These are phyloP conservation scores for Sipha maydis DNA, from an alignment of 2,888 invertebrate genomes.

Conservation along the genomic window DNA sequence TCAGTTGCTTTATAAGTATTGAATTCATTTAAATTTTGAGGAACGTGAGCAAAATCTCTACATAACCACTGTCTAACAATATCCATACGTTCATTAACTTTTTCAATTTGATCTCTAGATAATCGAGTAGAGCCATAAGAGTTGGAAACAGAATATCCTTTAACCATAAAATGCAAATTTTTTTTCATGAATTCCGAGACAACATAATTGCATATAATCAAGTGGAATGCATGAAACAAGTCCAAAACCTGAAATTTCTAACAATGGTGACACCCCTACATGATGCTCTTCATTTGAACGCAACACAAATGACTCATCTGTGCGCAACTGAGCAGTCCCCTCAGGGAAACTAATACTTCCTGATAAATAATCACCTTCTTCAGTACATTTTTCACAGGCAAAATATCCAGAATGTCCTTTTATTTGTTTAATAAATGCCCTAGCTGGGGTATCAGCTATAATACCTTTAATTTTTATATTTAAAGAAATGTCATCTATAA, in stretches of 20 bases:
- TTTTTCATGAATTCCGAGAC: slow-evolving; percentile 3
- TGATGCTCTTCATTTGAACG: slow-evolving; percentile 5
- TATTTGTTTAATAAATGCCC: background rate
- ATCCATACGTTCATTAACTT: slow-evolving; percentile 1
- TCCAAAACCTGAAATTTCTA: background rate
- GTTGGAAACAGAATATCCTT: background rate
- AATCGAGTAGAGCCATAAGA: background rate
- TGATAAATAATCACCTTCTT: slow-evolving; percentile 2
- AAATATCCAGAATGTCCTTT: slow-evolving; percentile 3
- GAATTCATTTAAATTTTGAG: background rate
- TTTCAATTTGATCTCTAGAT: slow-evolving; percentile 18
- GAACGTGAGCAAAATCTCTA: slow-evolving; percentile 4
- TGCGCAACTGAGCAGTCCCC: background rate
- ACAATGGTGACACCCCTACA: background rate
- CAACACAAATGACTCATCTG: background rate
- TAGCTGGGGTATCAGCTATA: slow-evolving; percentile 2
- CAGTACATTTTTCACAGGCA: background rate
- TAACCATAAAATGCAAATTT: background rate
- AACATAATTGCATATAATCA: slow-evolving; percentile 10
- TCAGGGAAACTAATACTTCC: background rate
- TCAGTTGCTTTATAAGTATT: background rate
- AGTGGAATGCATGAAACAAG: background rate
- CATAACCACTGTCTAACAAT: background rate
- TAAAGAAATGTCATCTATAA: background rate
- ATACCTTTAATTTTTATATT: background rate